phyloP scores from a whole-genome alignment of 2,797 vertebrate genomes.

The Zenarchopterus dispar region DNA sequence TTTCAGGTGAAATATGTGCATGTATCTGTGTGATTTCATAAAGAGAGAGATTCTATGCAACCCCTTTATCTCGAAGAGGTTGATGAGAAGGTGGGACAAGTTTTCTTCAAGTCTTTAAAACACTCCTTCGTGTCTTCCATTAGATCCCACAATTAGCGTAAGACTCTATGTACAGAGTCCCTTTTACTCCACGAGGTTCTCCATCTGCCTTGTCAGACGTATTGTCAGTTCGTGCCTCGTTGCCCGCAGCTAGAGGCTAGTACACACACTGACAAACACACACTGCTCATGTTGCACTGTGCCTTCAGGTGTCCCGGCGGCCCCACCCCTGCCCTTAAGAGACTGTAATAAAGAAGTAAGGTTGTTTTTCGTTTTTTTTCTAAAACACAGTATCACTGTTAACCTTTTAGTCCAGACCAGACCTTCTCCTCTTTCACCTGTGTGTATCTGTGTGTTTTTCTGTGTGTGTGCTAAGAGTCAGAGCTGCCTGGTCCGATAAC shows the following conservation, averaged over 20 bases:
- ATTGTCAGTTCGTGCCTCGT: slow-evolving; percentile 55
- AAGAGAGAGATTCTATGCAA: slow-evolving; percentile 38
- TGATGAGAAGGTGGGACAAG: slow-evolving; percentile 60
- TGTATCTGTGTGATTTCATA: slow-evolving; percentile 50
- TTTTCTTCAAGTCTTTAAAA: slow-evolving; percentile 42
- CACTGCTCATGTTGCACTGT: slow-evolving; percentile 35
- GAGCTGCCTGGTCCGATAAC: slow-evolving; percentile 63
- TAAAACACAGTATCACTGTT: slow-evolving; percentile 43
- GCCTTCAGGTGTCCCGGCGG: slow-evolving; percentile 65
- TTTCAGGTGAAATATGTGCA: slow-evolving; percentile 40
- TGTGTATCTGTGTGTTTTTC: slow-evolving; percentile 38
- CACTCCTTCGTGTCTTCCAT: slow-evolving; percentile 27
- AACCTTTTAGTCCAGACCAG: slow-evolving; percentile 50
- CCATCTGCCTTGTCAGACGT: slow-evolving; percentile 47
- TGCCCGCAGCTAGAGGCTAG: slow-evolving; percentile 51
- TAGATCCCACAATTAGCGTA: slow-evolving; percentile 31
- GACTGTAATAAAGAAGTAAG: slow-evolving; percentile 58
- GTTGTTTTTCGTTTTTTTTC: slow-evolving; percentile 39
- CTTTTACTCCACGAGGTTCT: slow-evolving; percentile 37
- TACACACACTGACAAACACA: slow-evolving; percentile 63
- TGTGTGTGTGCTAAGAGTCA: slow-evolving; percentile 59
- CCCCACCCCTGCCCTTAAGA: slow-evolving; percentile 42
- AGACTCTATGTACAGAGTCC: slow-evolving; percentile 41
- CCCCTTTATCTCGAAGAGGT: slow-evolving; percentile 59
- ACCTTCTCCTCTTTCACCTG: slow-evolving; percentile 24